Evolutionary conservation across 2,888 invertebrate genomes (phyloP).

Genomic region (Rugalucina vietnamica): DNA sequence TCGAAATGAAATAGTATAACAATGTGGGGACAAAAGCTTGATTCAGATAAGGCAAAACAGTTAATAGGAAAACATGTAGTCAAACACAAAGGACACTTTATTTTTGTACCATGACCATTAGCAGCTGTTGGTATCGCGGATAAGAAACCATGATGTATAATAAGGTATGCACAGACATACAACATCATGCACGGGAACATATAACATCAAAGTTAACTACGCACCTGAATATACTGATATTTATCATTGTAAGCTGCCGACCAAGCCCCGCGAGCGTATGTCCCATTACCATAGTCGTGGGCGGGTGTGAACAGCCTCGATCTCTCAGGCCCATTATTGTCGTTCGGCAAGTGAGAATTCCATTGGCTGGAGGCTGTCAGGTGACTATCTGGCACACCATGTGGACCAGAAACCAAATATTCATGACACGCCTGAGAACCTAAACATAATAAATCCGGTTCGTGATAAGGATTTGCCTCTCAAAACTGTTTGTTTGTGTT

Average conservation of each 20-base stretch:
- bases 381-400: constrained; percentile 65
- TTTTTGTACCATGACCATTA: no score
- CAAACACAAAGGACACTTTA: no score
- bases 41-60: no score
- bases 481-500: no score
- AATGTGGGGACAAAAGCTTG: no score
- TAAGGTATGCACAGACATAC: not conserved
- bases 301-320: constrained; percentile 62
- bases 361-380: constrained; percentile 64
- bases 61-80: no score
- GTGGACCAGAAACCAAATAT: constrained; percentile 65
- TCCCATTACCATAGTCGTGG: constrained; percentile 63
- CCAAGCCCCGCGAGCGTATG: constrained; percentile 68
- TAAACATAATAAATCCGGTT: no score
- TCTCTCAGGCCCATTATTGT: constrained; percentile 63
- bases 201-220: not conserved
- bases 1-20: no score
- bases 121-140: no score
- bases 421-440: constrained; percentile 69
- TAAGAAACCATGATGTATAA: no score
- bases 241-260: constrained; percentile 63
- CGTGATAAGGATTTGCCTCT: no score
- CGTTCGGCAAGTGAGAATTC: constrained; percentile 59
- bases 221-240: constrained; percentile 69
- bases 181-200: not conserved